Evolutionary conservation across 2,888 invertebrate species (phyloP), one percentile per base, ranked within the genome.

Genomic region (Oscheius sp.): DNA sequence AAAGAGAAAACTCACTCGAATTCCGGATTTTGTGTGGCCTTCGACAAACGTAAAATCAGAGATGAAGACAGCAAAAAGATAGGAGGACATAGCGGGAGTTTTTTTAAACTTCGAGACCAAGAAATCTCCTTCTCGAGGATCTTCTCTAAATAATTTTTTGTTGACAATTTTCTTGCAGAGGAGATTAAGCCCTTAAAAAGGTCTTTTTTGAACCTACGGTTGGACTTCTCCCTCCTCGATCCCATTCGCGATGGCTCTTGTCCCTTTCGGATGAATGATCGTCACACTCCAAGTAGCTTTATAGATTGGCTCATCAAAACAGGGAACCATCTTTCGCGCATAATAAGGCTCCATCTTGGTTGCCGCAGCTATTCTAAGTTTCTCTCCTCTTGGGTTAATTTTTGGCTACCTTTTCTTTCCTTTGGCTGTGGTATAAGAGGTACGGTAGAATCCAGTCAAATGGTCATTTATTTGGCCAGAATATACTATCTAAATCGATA

Each of bases 51-150:
- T 91, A 87, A 92, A 92, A 75, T 95, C 93, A 85, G 93, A 94
- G 0, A 95, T 92, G 1, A 93, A 91, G 78, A 95, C 91, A 0
- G 94, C 93, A 80, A 94, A 92, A 6, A 95, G 89, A 87, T 95
- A 95, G 0, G 95, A 94, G 67, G 94, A 92, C 94, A 95, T 95
- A 87, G 84, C 86, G 2, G 89, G 88, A n/a, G 88, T 88, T 39
- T 82, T 73, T 39, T 87, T 84, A 77, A 87, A 88, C 10, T 89
- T 89, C 82, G 93, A 93, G 90, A 91, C 92, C 0, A 91, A 88
- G 90, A 92, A 93, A 3, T 68, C 64, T 0, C 67, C 69, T 10
- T 89, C 71, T 15, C 84, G 37, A 37, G 8, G 8, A 25, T n/a
- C 55, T 33, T 55, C 55, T 34, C 55, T 55, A 17, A 37, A 55